Base-by-base conservation (phyloP, 2,113 vertebrate genomes). In the Anser brachyrhynchus region DNA sequence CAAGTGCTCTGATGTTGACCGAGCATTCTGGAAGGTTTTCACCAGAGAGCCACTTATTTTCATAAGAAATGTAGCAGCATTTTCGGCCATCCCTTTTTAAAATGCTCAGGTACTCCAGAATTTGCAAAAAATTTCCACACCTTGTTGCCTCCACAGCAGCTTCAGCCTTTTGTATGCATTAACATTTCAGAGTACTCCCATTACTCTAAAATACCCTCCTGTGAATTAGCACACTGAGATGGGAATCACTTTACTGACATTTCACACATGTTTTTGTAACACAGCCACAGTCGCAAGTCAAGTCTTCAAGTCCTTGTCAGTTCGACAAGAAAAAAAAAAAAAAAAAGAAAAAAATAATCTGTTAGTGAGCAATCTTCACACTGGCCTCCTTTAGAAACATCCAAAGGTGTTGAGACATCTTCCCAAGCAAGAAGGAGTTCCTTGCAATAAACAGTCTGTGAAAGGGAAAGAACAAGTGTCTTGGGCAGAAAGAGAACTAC, bases 391-490 rank as follows among this genome's bases (percentile, higher is more conserved):
- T 82, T 23, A 62, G 64, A 90, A 89, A 80, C 22, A 89, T 15
- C n/a, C 78, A 82, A n/a, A 88, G 58, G 65, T 57, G 87, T 31
- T 5, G 62, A 90, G 78, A 78, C 2, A 2, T 43, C 72, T 85
- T 88, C 54, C 59, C 74, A 71, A 92, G 49, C 1, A 44, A 64
- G 86, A 83, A 86, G 1, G 12, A 57, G 35, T 43, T 80, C n/a
- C 44, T 77, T 74, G 62, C 49, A 52, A 87, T 64, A 90, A 93
- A 84, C 43, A 85, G 2, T 31, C 44, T 23, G 18, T 12, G 44
- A 81, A 79, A 33, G 69, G 70, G 52, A 75, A 95, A 74, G 82
- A 94, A 90, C 89, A 91, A 96, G 87, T 78, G 84, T 92, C 23
- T 80, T 67, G 69, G 82, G 75, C 81, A 91, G 89, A 77, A 81